Conservation (phyloP, 1,140 invertebrate genomes). For the Cotesia chilonis region DNA sequence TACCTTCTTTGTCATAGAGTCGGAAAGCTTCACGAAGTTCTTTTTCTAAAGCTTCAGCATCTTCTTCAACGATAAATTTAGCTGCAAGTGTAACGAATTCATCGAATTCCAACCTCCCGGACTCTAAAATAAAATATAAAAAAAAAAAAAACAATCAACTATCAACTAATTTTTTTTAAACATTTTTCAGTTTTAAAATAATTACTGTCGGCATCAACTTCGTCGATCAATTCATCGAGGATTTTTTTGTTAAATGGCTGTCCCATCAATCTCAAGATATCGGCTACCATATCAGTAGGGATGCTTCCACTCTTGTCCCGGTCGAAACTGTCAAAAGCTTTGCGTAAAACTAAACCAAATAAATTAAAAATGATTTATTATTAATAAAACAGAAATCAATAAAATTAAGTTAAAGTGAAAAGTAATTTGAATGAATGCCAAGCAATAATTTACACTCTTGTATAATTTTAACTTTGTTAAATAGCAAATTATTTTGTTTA, state of each 20-base stretch:
- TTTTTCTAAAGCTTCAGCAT: conserved; percentile 91
- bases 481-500: background rate
- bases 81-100: conserved; percentile 93
- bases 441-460: background rate
- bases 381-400: too few relatives aligned
- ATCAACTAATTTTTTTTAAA: conserved; percentile 23
- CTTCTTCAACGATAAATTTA: conserved; percentile 94
- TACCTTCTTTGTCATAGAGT: conserved; percentile 86
- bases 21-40: conserved; percentile 93
- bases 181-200: conserved; percentile 46
- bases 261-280: conserved; percentile 93
- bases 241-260: conserved; percentile 96
- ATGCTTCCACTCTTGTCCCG: conserved; percentile 92
- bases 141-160: background rate
- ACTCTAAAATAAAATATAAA: conserved; percentile 70
- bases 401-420: conserved; percentile 13
- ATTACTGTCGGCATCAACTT: conserved; percentile 95
- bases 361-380: conserved; percentile 14
- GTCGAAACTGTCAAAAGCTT: conserved; percentile 97
- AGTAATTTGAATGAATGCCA: conserved; percentile 1
- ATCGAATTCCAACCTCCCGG: conserved; percentile 92
- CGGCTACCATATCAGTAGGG: conserved; percentile 92
- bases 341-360: conserved; percentile 78
- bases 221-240: conserved; percentile 92
- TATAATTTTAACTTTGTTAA: too few relatives aligned